These are phyloP conservation scores for Apistogramma diplotaenia DNA, from an alignment of 2,113 vertebrate species.

Conservation along the genomic window DNA sequence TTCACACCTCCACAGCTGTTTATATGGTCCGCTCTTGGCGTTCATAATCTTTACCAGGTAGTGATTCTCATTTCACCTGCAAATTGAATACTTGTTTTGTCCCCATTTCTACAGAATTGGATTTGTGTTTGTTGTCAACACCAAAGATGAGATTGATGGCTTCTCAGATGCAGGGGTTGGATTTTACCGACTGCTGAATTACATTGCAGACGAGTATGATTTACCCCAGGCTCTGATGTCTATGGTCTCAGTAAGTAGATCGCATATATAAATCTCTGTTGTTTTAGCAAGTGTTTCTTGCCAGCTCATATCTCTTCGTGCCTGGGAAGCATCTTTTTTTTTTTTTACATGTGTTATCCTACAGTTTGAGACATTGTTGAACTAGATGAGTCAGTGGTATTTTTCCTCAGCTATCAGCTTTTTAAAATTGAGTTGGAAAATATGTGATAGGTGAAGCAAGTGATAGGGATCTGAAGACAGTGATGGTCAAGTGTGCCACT, in stretches of 20 bases:
- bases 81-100: slow-evolving; percentile 60
- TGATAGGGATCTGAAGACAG: slow-evolving; percentile 24
- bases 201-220: slow-evolving; percentile 85
- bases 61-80: slow-evolving; percentile 58
- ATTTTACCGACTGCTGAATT: slow-evolving; percentile 89
- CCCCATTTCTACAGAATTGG: slow-evolving; percentile 84
- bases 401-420: slow-evolving; percentile 25
- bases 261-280: slow-evolving; percentile 43
- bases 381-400: slow-evolving; percentile 25
- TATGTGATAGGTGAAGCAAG: neutral
- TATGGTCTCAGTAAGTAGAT: slow-evolving; percentile 84
- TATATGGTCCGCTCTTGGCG: slow-evolving; percentile 26
- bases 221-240: slow-evolving; percentile 84
- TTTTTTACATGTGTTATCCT: slow-evolving; percentile 20
- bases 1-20: slow-evolving; percentile 29
- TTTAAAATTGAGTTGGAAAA: slow-evolving; percentile 27
- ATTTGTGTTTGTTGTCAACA: slow-evolving; percentile 91
- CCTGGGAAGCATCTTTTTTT: too few relatives aligned
- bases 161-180: slow-evolving; percentile 84
- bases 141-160: slow-evolving; percentile 85
- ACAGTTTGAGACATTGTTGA: slow-evolving; percentile 41
- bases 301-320: slow-evolving; percentile 16
- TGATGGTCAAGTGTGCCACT: slow-evolving; percentile 36
- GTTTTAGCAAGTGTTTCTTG: slow-evolving; percentile 26
- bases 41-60: slow-evolving; percentile 55